Evolutionary conservation across 2,797 vertebrate species (phyloP).

Genomic region (Gila robusta): DNA sequence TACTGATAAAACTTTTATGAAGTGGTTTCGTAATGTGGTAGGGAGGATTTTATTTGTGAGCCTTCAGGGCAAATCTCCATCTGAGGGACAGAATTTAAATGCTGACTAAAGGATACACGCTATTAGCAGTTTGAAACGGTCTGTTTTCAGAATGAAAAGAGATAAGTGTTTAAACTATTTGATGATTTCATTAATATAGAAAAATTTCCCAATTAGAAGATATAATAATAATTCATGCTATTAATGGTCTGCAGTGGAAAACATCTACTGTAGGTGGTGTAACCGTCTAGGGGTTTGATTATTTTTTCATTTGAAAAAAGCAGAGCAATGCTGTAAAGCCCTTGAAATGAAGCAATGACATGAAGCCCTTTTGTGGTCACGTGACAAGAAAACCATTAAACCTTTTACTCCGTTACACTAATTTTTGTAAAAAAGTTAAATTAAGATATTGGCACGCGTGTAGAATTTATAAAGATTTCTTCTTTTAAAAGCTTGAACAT

Average conservation of each 20-base stretch:
- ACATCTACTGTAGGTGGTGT: not conserved
- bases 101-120: not conserved
- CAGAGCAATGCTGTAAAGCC: not conserved
- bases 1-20: constrained; percentile 16
- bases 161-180: not conserved
- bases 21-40: not conserved
- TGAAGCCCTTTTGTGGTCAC: not conserved
- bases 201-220: not conserved
- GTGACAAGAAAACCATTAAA: not conserved
- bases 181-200: not conserved
- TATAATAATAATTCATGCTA: not conserved
- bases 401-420: not conserved
- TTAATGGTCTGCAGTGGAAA: not conserved
- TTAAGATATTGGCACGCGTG: not conserved
- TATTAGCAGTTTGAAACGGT: not conserved
- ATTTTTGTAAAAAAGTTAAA: not conserved
- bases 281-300: not conserved
- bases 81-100: not conserved
- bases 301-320: not conserved
- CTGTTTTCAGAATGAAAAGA: not conserved
- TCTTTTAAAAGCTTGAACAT: not conserved
- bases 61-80: not conserved
- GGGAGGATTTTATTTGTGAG: constrained; percentile 8
- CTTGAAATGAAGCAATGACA: no score
- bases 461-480: not conserved